Evolutionary conservation across 2,797 vertebrate genomes (phyloP).

Genomic region (Sebastes hubbsi): DNA sequence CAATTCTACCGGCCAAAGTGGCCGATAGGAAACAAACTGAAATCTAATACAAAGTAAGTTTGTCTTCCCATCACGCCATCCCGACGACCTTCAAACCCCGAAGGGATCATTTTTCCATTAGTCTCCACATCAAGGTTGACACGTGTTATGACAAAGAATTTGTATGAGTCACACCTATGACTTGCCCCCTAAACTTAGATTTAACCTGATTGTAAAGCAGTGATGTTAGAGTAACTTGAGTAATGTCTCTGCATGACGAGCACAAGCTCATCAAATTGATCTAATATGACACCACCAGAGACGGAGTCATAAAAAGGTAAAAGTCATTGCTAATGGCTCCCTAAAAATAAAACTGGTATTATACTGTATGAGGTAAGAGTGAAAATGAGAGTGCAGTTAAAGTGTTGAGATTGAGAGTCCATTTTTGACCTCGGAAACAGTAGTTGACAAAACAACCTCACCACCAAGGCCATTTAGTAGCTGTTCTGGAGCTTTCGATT

Average conservation of each 20-base stretch:
- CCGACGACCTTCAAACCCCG: slow-evolving; percentile 7
- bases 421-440: background rate
- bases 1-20: background rate
- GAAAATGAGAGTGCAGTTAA: background rate
- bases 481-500: too few relatives aligned
- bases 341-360: background rate
- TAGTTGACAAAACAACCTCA: too few relatives aligned
- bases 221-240: slow-evolving; percentile 33
- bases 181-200: slow-evolving; percentile 11
- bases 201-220: slow-evolving; percentile 19
- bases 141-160: slow-evolving; percentile 32
- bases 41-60: background rate
- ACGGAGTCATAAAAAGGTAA: background rate
- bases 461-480: too few relatives aligned
- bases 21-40: rapidly evolving
- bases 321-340: slow-evolving; percentile 14
- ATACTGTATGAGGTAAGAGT: background rate
- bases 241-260: slow-evolving; percentile 24
- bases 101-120: background rate
- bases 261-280: slow-evolving; percentile 23
- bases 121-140: slow-evolving; percentile 4
- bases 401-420: background rate
- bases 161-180: slow-evolving; percentile 52
- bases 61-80: background rate
- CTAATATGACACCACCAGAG: slow-evolving; percentile 18